Base-by-base conservation (phyloP, 2,888 invertebrate species). In the Mechanitis messenoides region DNA sequence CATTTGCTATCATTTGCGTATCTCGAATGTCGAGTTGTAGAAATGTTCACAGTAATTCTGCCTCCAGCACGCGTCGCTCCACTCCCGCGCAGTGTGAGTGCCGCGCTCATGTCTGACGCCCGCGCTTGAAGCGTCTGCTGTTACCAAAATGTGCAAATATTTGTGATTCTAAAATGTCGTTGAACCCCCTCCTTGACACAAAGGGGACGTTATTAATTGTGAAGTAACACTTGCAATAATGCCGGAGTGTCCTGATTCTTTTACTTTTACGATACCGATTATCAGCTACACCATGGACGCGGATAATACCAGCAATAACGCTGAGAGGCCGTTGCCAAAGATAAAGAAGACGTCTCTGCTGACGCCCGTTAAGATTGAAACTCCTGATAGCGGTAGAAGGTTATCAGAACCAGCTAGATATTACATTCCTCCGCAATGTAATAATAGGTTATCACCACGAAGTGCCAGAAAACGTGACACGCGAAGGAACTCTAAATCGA, bases 161-260 rank as follows among this genome's bases (percentile, higher is more conserved):
- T 55, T 59, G 62, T 57, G 61, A 62, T 45, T 47, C 59, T 65
- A 84, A 76, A 78, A 85, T 84, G 84, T 75, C 74, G 77, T 75
- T 79, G 74, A 69, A 71, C 74, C 72, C 71, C 58, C 72, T 71
- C 58, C 72, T 69, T 58, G 72, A 71, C 63, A 68, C 72, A 64
- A 70, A 71, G 59, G 71, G 73, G 65, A 68, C 69, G 68, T 72
- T 69, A 70, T 72, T 72, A 62, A 70, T 63, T 71, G 79, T 80
- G 76, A 73, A 83, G 83, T 85, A 85, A 80, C 68, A 61, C 65
- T 59, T 57, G 60, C 67, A 75, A 85, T 73, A 76, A 90, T 90
- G 90, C 90, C 90, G 58, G 90, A 89, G 86, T 89, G 87, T 72
- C 87, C 88, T 53, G 89, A 90, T 71, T 80, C 85, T 69, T 83